A percentile compares a stretch with the other conserved stretches of the same genome.
Conservation (phyloP, 2,797 vertebrate genomes). For the Coranthus polyacanthus region DNA sequence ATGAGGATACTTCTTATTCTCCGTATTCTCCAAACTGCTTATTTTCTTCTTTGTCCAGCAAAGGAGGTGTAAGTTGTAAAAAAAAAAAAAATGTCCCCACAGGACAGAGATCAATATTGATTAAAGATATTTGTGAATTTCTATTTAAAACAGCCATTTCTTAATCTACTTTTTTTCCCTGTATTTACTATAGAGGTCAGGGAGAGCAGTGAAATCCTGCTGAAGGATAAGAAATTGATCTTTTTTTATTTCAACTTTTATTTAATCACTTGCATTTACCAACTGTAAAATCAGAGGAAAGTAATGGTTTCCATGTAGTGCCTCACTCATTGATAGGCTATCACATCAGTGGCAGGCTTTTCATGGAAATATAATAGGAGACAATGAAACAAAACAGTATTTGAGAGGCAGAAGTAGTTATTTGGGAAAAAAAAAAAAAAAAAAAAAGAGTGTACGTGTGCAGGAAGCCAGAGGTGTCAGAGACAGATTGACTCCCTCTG, state of each 20-base stretch:
- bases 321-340: constrained; percentile 34
- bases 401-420: constrained; percentile 54
- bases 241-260: constrained; percentile 10
- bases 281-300: constrained; percentile 32
- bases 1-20: background rate
- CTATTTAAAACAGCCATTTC: constrained; percentile 8
- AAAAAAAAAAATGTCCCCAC: background rate
- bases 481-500: constrained; percentile 63
- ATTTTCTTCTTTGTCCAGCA: constrained; percentile 4
- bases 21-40: constrained; percentile 7
- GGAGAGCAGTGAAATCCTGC: background rate
- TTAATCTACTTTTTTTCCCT: too few relatives aligned
- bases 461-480: constrained; percentile 74
- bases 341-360: constrained; percentile 54
- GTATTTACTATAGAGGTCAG: background rate
- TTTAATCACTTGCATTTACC: constrained; percentile 19
- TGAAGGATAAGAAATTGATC: background rate
- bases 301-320: constrained; percentile 23
- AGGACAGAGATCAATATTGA: background rate
- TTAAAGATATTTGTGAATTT: constrained; percentile 22
- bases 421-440: constrained; percentile 25
- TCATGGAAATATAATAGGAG: constrained; percentile 47
- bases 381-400: constrained; percentile 52
- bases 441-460: constrained; percentile 39
- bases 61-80: constrained; percentile 9